Evolutionary conservation across 2,113 vertebrate species (phyloP), one percentile per base, ranked within the genome.

Genomic region (Arizona elegans): DNA sequence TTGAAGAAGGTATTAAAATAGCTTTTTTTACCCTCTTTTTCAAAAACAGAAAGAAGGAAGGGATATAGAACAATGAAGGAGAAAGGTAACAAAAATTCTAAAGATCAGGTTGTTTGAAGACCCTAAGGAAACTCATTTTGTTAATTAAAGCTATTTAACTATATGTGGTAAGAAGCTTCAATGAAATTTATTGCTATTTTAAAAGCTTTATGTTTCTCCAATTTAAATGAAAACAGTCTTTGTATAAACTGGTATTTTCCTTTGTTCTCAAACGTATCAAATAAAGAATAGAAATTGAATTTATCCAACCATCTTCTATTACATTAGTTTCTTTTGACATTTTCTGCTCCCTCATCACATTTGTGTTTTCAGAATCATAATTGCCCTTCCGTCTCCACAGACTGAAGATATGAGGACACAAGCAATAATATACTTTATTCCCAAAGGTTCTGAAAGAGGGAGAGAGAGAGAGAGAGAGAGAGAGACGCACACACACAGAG

Each of bases 121-220:
- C 65, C 3, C 52, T 94, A 94, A 92, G 59, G 90, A 21, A 95
- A 96, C 91, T 56, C 62, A 93, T 94, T 62, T 90, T 12, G n/a
- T 58, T 86, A 52, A 75, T 24, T 96, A 65, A 94, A 91, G 62
- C 91, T 58, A 96, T 93, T 24, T 54, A 50, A 21, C 90, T 91
- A 4, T 88, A 96, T 94, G 24, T 88, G 70, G 65, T 21, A 93
- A 92, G 17, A 33, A 43, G 24, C 52, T 38, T 92, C 0, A 0
- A 1, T 2, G 94, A 94, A 95, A 65, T 88, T 33, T 94, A 26
- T 92, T 86, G 43, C 55, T 33, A 62, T 56, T 23, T 86, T 87
- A 91, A 92, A 93, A 94, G 55, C 6, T 1, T 90, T 86, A 93
- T 26, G 89, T 38, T 24, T 93, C 17, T 17, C 11, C 75, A 17